phyloP scores from a whole-genome alignment of 2,113 vertebrate species.

The Hippoglossus stenolepis region DNA sequence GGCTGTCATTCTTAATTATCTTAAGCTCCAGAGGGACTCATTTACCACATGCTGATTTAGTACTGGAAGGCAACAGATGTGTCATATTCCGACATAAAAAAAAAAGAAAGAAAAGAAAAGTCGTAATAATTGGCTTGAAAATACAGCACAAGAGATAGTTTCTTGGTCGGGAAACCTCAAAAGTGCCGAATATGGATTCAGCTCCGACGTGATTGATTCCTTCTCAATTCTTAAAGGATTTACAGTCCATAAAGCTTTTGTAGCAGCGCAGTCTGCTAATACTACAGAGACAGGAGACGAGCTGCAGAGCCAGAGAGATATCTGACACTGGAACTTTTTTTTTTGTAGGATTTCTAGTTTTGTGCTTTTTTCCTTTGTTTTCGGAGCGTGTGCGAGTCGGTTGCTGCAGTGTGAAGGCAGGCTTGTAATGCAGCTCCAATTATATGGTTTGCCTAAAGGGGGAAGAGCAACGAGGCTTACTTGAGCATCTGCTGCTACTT shows the following conservation, averaged over 20 bases:
- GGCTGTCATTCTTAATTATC: constrained; percentile 36
- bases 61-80: constrained; percentile 31
- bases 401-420: constrained; percentile 33
- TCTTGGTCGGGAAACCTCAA: constrained; percentile 6
- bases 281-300: constrained; percentile 22
- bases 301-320: constrained; percentile 16
- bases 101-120: constrained; percentile 6
- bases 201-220: constrained; percentile 40
- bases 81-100: constrained; percentile 10
- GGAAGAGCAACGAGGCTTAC: constrained; percentile 62
- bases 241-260: constrained; percentile 37
- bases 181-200: constrained; percentile 22
- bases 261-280: constrained; percentile 33
- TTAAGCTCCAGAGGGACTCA: constrained; percentile 31
- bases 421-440: constrained; percentile 67
- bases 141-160: constrained; percentile 1
- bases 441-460: constrained; percentile 64
- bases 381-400: background rate
- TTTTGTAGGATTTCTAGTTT: background rate
- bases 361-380: constrained; percentile 19
- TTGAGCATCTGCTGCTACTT: constrained; percentile 65
- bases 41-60: constrained; percentile 25
- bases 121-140: constrained; percentile 45
- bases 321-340: constrained; percentile 21
- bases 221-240: constrained; percentile 49